Evolutionary conservation across 2,888 invertebrate genomes (phyloP).

Genomic region (Orthonevra nobilis): DNA sequence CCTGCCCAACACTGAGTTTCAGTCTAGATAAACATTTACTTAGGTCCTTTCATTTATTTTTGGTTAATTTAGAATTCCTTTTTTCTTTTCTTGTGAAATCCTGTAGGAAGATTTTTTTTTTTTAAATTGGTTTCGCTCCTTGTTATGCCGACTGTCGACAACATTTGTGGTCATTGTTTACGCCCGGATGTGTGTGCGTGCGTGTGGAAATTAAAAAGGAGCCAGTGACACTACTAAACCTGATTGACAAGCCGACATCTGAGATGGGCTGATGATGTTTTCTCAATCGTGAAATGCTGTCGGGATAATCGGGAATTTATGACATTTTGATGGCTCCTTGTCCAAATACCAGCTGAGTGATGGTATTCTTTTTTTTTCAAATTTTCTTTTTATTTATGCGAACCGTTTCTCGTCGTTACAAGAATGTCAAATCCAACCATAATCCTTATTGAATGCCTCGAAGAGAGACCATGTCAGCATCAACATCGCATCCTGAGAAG

Average conservation of each 20-base stretch:
- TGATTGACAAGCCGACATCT: slow-evolving; percentile 67
- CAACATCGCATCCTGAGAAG: slow-evolving; percentile 35
- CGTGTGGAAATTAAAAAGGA: slow-evolving; percentile 26
- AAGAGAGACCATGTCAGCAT: slow-evolving; percentile 32
- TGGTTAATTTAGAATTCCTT: slow-evolving; percentile 4
- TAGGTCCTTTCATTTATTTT: slow-evolving; percentile 38
- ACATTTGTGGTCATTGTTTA: slow-evolving; percentile 45
- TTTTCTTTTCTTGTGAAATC: too few relatives aligned
- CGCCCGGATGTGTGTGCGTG: slow-evolving; percentile 17
- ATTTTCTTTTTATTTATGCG: not conserved
- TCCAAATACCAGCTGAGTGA: slow-evolving; percentile 71
- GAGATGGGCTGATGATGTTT: slow-evolving; percentile 70
- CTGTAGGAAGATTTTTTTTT: too few relatives aligned
- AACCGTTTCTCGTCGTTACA: slow-evolving; percentile 30
- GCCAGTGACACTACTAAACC: slow-evolving; percentile 51
- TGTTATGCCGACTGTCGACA: slow-evolving; percentile 51
- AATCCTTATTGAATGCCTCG: slow-evolving; percentile 60
- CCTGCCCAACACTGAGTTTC: slow-evolving; percentile 48
- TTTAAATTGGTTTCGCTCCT: slow-evolving; percentile 64
- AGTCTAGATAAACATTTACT: slow-evolving; percentile 55
- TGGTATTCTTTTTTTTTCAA: slow-evolving; percentile 26
- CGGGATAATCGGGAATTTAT: slow-evolving; percentile 79
- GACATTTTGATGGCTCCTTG: slow-evolving; percentile 81
- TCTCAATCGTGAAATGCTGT: slow-evolving; percentile 69
- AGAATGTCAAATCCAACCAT: slow-evolving; percentile 64